These are phyloP conservation scores for Rhagium mordax DNA, from an alignment of 2,888 invertebrate genomes.

Conservation along the genomic window DNA sequence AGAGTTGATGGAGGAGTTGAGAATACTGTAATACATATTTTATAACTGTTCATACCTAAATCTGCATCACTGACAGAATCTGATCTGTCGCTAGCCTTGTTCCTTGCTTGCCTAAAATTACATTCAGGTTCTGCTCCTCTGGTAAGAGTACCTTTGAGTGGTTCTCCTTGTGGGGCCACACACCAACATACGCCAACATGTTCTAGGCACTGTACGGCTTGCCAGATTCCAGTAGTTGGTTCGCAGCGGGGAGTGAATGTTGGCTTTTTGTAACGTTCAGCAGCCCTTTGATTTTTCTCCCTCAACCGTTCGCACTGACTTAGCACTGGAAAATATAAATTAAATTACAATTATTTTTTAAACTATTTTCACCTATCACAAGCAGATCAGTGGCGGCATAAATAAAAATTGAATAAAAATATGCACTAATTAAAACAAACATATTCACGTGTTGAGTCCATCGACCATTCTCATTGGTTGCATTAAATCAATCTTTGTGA, in stretches of 20 bases:
- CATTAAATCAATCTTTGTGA: no score
- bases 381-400: neutral
- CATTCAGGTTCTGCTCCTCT: constrained; percentile 84
- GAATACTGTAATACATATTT: neutral
- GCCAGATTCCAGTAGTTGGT: constrained; percentile 82
- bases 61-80: constrained; percentile 70
- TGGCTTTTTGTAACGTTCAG: constrained; percentile 81
- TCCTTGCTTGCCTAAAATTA: constrained; percentile 85
- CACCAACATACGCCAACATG: constrained; percentile 90
- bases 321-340: constrained; percentile 73
- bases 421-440: no score
- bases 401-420: no score
- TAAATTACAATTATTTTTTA: constrained; percentile 13
- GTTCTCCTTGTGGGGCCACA: constrained; percentile 86
- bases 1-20: neutral
- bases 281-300: constrained; percentile 83
- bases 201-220: constrained; percentile 86
- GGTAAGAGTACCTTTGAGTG: constrained; percentile 86
- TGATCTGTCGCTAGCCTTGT: constrained; percentile 67
- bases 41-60: constrained; percentile 68
- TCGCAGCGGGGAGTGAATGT: constrained; percentile 87
- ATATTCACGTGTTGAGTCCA: no score
- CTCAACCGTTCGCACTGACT: constrained; percentile 87
- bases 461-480: no score
- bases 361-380: constrained; percentile 6